These are phyloP conservation scores for Chionoecetes opilio DNA, from an alignment of 1,140 invertebrate genomes.

Conservation along the genomic window DNA sequence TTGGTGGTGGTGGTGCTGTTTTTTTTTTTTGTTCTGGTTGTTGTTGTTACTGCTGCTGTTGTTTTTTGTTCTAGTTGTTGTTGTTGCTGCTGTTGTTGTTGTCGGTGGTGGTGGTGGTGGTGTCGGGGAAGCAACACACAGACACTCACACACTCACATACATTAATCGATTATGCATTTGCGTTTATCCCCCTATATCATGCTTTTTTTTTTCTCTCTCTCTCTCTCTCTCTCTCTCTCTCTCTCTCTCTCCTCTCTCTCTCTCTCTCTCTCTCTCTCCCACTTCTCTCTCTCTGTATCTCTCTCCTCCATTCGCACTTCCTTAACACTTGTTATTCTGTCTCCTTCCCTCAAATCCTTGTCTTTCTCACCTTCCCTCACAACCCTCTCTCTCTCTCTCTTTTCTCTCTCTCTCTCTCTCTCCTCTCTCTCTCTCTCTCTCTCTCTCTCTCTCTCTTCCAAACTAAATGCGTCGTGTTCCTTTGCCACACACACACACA, in stretches of 20 bases:
- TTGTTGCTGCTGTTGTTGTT: too few species aligned
- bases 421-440: too few species aligned
- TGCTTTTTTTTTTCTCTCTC: neutral
- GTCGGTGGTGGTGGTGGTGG: too few species aligned
- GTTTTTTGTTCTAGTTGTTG: too few species aligned
- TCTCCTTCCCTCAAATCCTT: neutral
- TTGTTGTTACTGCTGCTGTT: too few species aligned
- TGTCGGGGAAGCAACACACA: too few species aligned
- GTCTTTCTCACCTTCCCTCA: neutral
- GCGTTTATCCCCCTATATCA: neutral
- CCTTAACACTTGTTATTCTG: neutral
- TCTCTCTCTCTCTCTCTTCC: too few species aligned
- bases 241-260: neutral
- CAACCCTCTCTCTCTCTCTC: neutral
- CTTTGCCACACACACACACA: neutral
- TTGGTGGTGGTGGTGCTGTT: too few species aligned
- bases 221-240: neutral
- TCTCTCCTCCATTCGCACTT: neutral
- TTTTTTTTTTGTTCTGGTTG: too few species aligned
- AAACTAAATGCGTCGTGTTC: too few species aligned
- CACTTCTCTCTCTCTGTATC: neutral
- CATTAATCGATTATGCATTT: neutral
- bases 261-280: constrained; percentile 8
- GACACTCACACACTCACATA: too few species aligned
- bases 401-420: too few species aligned